Evolutionary conservation across 2,888 invertebrate genomes (phyloP), one percentile per base, ranked within the genome.

Genomic region (Drosophila anomelani): DNA sequence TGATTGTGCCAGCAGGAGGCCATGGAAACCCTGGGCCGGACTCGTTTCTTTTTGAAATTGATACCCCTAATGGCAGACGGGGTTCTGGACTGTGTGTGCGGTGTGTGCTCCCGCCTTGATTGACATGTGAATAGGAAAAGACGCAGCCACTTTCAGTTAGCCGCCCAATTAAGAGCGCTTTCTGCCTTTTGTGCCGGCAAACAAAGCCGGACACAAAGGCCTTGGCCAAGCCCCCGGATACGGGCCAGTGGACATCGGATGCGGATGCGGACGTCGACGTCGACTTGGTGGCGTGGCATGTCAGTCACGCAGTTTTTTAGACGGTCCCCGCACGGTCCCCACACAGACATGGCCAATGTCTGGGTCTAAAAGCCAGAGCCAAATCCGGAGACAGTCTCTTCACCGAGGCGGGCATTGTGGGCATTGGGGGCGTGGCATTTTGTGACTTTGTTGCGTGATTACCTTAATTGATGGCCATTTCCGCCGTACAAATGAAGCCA

Each of bases 241-340:
- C 59, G 62, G 49, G 26, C 51, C 60, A 43, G 54, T 77, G 74
- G 62, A 63, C 69, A 44, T 53, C 23, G 75, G 67, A 72, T 73
- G 32, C 60, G 69, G 67, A 73, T 73, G 59, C 32, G 53, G 29
- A 54, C 44, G 61, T 78, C 72, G 29, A 54, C 44, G 61, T 78
- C 72, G 71, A 71, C 71, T 56, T 81, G 76, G 69, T 51, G 76
- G 60, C 75, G 62, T 63, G 79, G 76, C 88, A 75, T 86, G 90
- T 86, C 85, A 82, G 85, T 86, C 89, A 89, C 88, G 88, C 90
- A 85, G 85, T 88, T 88, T 88, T 89, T 89, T 82, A 84, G 85
- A 84, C 84, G 70, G 63, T 46, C 72, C 43, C 86, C 81, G 75
- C 75, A 74, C 76, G 43, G 43, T 20, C 20, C 20, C 13, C 44